phyloP scores from a whole-genome alignment of 2,113 vertebrate genomes.

The Erythrolamprus reginae region DNA sequence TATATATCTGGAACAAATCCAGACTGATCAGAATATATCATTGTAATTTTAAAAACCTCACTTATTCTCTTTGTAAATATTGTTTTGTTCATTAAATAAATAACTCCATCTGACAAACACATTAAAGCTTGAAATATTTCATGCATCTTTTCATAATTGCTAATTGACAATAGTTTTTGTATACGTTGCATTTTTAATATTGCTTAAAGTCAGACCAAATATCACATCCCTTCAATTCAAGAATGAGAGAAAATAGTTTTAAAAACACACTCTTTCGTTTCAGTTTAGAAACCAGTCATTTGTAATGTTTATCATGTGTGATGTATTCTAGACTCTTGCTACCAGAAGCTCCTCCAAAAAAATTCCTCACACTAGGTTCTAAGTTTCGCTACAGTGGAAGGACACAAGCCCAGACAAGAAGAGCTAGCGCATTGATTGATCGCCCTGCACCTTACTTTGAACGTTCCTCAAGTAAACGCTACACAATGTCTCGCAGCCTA shows the following conservation, averaged over 20 bases:
- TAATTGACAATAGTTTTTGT: not conserved
- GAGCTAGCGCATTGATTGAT: slow-evolving; percentile 89
- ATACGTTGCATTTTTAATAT: not conserved
- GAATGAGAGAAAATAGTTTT: not conserved
- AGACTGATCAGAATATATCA: not conserved
- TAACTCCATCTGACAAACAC: not conserved
- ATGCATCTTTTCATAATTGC: not conserved
- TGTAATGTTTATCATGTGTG: not conserved
- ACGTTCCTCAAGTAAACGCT: slow-evolving; percentile 89
- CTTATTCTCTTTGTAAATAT: not conserved
- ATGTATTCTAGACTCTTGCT: slow-evolving; percentile 78
- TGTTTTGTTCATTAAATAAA: not conserved
- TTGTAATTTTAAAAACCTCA: not conserved
- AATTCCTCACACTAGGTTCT: slow-evolving; percentile 92
- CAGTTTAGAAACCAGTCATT: not conserved
- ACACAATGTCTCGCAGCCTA: slow-evolving; percentile 92
- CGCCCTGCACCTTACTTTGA: slow-evolving; percentile 89
- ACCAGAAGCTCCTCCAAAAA: slow-evolving; percentile 93
- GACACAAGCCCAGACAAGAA: slow-evolving; percentile 89
- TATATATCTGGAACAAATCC: not conserved
- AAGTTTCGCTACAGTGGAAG: slow-evolving; percentile 97
- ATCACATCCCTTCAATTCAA: not conserved
- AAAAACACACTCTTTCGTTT: not conserved
- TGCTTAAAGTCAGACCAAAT: not conserved
- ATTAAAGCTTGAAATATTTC: not conserved